phyloP scores from a whole-genome alignment of 1,140 invertebrate species.

The Trichonephila inaurata region DNA sequence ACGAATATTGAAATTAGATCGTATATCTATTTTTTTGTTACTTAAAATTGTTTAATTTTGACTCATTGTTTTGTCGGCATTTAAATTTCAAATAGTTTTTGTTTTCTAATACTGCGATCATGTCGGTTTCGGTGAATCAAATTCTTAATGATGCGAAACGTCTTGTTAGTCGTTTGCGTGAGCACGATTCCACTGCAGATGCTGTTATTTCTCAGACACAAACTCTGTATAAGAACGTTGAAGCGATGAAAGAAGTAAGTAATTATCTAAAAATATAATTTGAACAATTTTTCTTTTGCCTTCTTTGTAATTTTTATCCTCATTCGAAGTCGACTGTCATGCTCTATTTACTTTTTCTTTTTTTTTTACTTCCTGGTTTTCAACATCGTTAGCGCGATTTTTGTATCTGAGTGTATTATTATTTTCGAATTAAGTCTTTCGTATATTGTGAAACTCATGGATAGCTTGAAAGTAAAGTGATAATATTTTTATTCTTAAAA shows the following conservation, averaged over 20 bases:
- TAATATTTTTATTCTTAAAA: no score
- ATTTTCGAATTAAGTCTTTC: not conserved
- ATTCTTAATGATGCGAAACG: conserved; percentile 94
- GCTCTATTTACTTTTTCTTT: conserved; percentile 14
- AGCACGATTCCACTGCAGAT: conserved; percentile 92
- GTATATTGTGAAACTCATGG: not conserved
- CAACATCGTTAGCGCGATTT: not conserved
- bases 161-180: conserved; percentile 91
- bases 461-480: conserved; percentile 8
- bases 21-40: no score
- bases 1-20: no score
- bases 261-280: not conserved
- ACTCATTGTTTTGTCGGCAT: no score
- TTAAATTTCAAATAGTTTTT: no score
- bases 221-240: conserved; percentile 92
- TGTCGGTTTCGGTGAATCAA: conserved; percentile 92
- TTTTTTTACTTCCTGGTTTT: conserved; percentile 3
- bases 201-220: conserved; percentile 92
- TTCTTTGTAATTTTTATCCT: not conserved
- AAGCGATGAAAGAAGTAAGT: conserved; percentile 93
- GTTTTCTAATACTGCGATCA: conserved; percentile 77
- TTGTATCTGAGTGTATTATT: not conserved
- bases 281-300: not conserved
- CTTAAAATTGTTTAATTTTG: no score
- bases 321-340: conserved; percentile 11